Conservation (phyloP, 2,797 vertebrate species). For the Eulemur albifrons region DNA sequence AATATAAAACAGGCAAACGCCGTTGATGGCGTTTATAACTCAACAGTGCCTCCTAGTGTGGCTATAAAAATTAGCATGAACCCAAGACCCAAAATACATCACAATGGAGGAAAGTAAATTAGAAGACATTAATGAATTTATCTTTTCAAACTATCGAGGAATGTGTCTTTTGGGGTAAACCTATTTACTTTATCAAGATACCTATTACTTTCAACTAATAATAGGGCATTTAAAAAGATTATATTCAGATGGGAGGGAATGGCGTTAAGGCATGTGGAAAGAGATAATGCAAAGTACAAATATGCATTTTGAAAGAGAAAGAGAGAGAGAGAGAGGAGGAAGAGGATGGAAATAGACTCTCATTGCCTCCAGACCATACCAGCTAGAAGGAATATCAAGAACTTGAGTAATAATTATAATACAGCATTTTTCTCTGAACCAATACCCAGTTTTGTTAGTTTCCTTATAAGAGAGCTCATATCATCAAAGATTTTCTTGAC, state of each 20-base stretch:
- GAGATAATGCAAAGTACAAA: not conserved
- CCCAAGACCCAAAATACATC: not conserved
- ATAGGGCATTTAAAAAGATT: not conserved
- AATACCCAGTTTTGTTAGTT: not conserved
- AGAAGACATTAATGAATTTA: not conserved
- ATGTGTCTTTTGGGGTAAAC: not conserved
- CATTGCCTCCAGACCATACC: not conserved
- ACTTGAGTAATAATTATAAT: not conserved
- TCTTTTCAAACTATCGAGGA: not conserved
- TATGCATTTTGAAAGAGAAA: not conserved
- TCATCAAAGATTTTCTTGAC: not conserved
- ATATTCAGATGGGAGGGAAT: not conserved
- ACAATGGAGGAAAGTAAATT: not conserved
- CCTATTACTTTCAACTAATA: not conserved
- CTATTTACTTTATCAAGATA: not conserved
- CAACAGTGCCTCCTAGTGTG: constrained; percentile 71
- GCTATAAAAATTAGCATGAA: not conserved
- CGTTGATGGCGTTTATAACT: not conserved
- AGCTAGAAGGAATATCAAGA: not conserved
- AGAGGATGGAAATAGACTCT: not conserved
- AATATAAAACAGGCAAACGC: constrained; percentile 19
- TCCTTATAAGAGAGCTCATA: not conserved
- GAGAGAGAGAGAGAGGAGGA: not conserved
- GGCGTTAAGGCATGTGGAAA: not conserved
- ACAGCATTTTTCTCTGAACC: not conserved